These are phyloP conservation scores for Listrodromus nycthemerus DNA, from an alignment of 2,888 invertebrate genomes.

Conservation along the genomic window DNA sequence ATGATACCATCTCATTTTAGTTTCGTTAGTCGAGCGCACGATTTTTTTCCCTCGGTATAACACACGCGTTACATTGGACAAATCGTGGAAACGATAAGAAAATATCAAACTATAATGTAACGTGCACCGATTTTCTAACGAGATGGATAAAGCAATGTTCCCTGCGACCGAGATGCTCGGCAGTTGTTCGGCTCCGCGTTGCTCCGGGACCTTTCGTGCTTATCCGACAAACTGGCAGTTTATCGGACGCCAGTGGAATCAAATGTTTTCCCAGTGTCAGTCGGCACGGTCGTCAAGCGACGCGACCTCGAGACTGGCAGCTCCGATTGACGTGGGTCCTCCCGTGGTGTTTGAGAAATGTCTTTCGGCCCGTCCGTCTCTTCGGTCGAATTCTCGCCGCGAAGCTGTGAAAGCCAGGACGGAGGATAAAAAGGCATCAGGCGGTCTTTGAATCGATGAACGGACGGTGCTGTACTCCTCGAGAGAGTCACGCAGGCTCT, in stretches of 20 bases:
- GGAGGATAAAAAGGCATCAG: conserved; percentile 70
- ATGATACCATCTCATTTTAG: conserved; percentile 61
- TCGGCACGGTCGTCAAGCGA: conserved; percentile 48
- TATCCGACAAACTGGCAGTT: neutral
- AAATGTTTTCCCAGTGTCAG: conserved; percentile 50
- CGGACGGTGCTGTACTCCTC: conserved; percentile 23
- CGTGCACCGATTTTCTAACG: conserved; percentile 16
- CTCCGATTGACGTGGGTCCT: conserved; percentile 59
- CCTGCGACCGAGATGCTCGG: neutral
- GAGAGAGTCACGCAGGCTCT: conserved; percentile 57
- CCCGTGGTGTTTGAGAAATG: conserved; percentile 60
- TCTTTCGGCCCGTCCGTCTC: conserved; percentile 25
- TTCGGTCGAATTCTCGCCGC: conserved; percentile 42
- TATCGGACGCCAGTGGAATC: neutral
- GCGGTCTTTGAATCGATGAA: conserved; percentile 57
- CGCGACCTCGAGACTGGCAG: conserved; percentile 51
- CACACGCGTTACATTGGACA: conserved; percentile 15
- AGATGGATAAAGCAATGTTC: neutral
- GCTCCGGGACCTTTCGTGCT: neutral
- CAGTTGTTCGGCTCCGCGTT: neutral
- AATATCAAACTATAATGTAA: conserved; percentile 22
- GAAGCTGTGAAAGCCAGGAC: conserved; percentile 62
- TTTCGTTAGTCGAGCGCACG: conserved; percentile 55
- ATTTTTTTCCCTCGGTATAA: conserved; percentile 9
- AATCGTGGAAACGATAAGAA: conserved; percentile 31